A percentile compares a stretch with the other conserved stretches of the same genome.
phyloP scores from a whole-genome alignment of 2,113 vertebrate species.

The Cricetomys ansorgei region DNA sequence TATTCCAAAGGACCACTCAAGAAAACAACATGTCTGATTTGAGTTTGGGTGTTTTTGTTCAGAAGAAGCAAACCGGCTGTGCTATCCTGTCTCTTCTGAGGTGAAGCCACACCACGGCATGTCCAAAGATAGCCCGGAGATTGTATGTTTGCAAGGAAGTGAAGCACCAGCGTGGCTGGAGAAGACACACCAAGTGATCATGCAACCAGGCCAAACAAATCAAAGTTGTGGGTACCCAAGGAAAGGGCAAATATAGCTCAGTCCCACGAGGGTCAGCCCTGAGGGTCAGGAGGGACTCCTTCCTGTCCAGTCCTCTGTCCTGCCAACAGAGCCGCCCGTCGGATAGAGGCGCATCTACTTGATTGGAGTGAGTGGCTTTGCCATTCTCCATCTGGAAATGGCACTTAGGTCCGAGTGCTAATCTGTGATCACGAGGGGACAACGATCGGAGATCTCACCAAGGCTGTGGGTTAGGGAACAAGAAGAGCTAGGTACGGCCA shows the following conservation, averaged over 20 bases:
- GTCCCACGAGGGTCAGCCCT: conserved; percentile 17
- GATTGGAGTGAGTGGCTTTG: neutral
- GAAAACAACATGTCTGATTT: conserved; percentile 24
- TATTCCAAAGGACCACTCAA: conserved; percentile 53
- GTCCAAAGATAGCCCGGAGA: conserved; percentile 85
- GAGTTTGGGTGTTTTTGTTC: conserved; percentile 59
- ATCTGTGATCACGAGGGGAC: neutral
- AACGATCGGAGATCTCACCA: neutral
- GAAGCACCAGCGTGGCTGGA: conserved; percentile 72
- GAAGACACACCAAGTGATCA: conserved; percentile 55
- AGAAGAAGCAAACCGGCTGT: conserved; percentile 75
- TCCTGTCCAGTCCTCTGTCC: neutral
- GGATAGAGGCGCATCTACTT: neutral
- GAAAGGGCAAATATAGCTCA: conserved; percentile 38
- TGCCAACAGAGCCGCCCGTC: neutral
- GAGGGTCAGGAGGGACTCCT: neutral
- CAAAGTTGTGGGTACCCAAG: conserved; percentile 17
- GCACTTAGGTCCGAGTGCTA: neutral
- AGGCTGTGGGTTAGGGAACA: neutral
- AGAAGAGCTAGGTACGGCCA: neutral
- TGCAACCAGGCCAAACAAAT: conserved; percentile 51
- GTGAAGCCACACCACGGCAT: conserved; percentile 76
- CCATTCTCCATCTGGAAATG: neutral
- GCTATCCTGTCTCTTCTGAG: conserved; percentile 68
- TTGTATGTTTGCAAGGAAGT: conserved; percentile 75